phyloP scores from a whole-genome alignment of 2,113 vertebrate genomes.

The Lagopus muta region DNA sequence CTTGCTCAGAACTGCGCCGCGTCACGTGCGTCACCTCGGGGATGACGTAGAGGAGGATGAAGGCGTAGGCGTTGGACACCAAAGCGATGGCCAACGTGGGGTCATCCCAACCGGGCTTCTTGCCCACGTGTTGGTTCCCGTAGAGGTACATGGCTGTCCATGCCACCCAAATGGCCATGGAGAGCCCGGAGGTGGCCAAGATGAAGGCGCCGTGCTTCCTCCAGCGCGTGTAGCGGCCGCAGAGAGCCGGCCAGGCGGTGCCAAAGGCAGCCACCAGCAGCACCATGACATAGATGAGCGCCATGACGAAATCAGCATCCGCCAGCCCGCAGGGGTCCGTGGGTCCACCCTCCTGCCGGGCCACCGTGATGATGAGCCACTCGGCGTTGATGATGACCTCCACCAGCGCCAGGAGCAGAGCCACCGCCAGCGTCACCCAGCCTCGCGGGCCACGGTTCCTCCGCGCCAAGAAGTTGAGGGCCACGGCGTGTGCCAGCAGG shows the following conservation, averaged over 20 bases:
- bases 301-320: slow-evolving; percentile 93
- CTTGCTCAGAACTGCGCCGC: slow-evolving; percentile 58
- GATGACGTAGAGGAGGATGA: slow-evolving; percentile 87
- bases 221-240: slow-evolving; percentile 83
- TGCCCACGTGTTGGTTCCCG: slow-evolving; percentile 69
- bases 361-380: slow-evolving; percentile 94
- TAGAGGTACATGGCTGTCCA: slow-evolving; percentile 94
- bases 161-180: slow-evolving; percentile 88
- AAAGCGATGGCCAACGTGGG: slow-evolving; percentile 91
- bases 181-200: slow-evolving; percentile 79
- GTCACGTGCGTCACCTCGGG: slow-evolving; percentile 86
- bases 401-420: slow-evolving; percentile 84
- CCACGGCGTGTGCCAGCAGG: slow-evolving; percentile 84
- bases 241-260: slow-evolving; percentile 77
- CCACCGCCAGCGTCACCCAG: slow-evolving; percentile 81
- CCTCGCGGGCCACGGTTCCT: slow-evolving; percentile 75
- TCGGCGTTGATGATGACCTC: slow-evolving; percentile 93
- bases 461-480: slow-evolving; percentile 84
- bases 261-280: slow-evolving; percentile 80
- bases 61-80: slow-evolving; percentile 87
- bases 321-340: slow-evolving; percentile 78
- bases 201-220: slow-evolving; percentile 80
- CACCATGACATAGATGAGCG: slow-evolving; percentile 91
- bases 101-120: slow-evolving; percentile 84
- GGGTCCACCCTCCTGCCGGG: slow-evolving; percentile 27